Evolutionary conservation across 2,797 vertebrate genomes (phyloP), one percentile per base, ranked within the genome.

Genomic region (Coregonus suidteri): DNA sequence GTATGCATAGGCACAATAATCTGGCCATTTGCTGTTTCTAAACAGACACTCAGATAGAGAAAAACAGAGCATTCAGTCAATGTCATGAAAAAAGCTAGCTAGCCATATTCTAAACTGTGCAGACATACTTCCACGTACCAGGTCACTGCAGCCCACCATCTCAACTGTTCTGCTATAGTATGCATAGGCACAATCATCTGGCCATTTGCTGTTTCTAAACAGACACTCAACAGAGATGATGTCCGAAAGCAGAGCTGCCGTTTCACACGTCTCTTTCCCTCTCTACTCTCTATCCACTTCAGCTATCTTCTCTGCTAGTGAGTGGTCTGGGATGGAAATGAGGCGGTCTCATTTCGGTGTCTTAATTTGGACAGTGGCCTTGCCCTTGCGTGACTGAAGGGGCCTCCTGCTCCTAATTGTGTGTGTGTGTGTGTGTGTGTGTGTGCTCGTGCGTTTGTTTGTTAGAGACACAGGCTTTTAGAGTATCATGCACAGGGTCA

Each of bases 331-430:
- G 85, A 85, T 88, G 89, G 80, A 82, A 91, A 89, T 81, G 78
- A 86, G 87, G 31, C 34, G 80, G 71, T 78, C 83, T 71, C 81
- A 84, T 34, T 79, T 86, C 74, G 68, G n/a, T 4, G 83, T 86
- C 92, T 93, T 91, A 88, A 94, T 93, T 93, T 93, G 92, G 93
- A 89, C 83, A 3, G 18, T 13, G 75, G 87, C 86, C 87, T 91
- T 90, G 87, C 79, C 86, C 77, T 68, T 25, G 72, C 78, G 75
- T 81, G 80, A 89, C 86, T 76, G 82, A 91, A 90, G 83, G 81
- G 86, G 84, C 90, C 83, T 75, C 71, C 86, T 84, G 88, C 85
- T 88, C 87, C 83, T 83, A 77, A 80, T 53, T 71, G 85, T 84
- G 88, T 79, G 83, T 71, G 83, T 64, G 2, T 83, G 74, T 77